Evolutionary conservation across 2,888 invertebrate genomes (phyloP).

Genomic region (Hybos culiciformis): DNA sequence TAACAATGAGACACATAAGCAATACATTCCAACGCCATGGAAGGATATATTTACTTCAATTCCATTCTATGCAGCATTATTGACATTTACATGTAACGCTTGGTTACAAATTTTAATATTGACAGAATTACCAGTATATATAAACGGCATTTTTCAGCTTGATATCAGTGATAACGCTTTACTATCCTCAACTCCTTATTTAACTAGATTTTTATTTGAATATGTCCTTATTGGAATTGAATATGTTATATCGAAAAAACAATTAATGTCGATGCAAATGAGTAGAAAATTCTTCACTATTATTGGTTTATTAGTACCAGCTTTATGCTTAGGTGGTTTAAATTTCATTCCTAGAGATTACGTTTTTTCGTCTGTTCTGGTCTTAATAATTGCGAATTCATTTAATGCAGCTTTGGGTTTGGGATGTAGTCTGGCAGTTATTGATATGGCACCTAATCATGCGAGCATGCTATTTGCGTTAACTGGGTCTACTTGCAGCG

Average conservation of each 20-base stretch:
- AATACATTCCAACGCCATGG: constrained; percentile 45
- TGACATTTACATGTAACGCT: constrained; percentile 49
- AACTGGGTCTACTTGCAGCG: constrained; percentile 46
- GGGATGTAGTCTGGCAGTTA: constrained; percentile 50
- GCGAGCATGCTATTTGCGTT: constrained; percentile 57
- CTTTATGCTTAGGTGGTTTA: constrained; percentile 39
- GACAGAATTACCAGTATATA: constrained; percentile 55
- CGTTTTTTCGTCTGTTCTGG: constrained; percentile 32
- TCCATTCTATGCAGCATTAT: constrained; percentile 44
- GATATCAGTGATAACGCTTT: constrained; percentile 43
- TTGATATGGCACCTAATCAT: constrained; percentile 55
- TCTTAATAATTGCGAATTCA: constrained; percentile 44
- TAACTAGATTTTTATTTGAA: constrained; percentile 40
- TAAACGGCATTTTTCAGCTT: constrained; percentile 46
- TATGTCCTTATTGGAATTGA: constrained; percentile 35
- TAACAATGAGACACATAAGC: constrained; percentile 16
- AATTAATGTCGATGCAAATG: constrained; percentile 27
- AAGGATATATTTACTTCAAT: constrained; percentile 44
- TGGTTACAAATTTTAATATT: constrained; percentile 61
- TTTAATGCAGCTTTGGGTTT: constrained; percentile 45
- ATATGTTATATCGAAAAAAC: constrained; percentile 31
- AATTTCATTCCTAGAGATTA: constrained; percentile 35
- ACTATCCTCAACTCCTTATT: constrained; percentile 40
- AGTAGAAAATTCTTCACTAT: constrained; percentile 26
- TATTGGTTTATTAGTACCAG: constrained; percentile 38